These are phyloP conservation scores for Drosophila mulleri DNA, from an alignment of 2,888 invertebrate genomes.

Conservation along the genomic window DNA sequence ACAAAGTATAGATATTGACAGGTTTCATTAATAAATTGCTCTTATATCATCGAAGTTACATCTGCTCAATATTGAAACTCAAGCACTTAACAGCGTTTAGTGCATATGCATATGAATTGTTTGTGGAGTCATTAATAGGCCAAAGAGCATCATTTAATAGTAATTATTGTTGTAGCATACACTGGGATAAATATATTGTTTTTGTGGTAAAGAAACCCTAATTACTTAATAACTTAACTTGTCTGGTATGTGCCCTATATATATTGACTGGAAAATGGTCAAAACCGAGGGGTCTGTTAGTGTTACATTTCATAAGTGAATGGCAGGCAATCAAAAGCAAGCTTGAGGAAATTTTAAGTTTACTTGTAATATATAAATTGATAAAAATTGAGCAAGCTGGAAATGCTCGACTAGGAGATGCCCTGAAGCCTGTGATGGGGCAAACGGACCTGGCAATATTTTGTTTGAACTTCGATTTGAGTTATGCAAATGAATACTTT, in stretches of 20 bases:
- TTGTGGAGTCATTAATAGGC: background rate
- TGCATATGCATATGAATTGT: background rate
- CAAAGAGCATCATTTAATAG: conserved; percentile 1
- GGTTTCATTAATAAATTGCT: conserved; percentile 32
- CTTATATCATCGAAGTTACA: conserved; percentile 15
- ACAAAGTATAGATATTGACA: conserved; percentile 36
- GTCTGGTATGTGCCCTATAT: no score
- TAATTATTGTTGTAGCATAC: background rate
- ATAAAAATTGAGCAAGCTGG: no score
- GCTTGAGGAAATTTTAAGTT: no score
- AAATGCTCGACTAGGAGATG: background rate
- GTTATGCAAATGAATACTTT: background rate
- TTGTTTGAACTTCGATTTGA: background rate
- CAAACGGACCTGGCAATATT: no score
- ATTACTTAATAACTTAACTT: background rate
- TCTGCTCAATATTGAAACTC: conserved; percentile 13
- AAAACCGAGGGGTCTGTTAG: no score
- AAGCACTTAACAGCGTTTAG: background rate
- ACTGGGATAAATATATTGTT: background rate
- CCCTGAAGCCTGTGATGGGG: background rate
- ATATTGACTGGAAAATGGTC: no score
- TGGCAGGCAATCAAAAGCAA: no score
- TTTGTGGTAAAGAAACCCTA: background rate
- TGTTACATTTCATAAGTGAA: no score
- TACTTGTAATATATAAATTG: no score